Conservation (phyloP, 2,797 vertebrate genomes). For the Cetoscarus ocellatus region DNA sequence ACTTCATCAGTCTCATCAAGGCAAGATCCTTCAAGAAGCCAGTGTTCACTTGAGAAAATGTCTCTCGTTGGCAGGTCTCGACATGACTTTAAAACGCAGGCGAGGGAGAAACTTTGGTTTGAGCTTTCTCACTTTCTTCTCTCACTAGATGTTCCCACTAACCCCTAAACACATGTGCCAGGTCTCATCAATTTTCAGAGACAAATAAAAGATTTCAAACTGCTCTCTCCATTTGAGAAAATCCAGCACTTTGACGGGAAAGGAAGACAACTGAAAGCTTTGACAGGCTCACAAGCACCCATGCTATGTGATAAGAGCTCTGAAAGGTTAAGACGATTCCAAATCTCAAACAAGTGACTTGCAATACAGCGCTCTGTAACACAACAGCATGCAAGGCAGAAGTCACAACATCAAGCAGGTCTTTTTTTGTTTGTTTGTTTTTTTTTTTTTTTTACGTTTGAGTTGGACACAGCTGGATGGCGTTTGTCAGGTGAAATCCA, state of each 20-base stretch:
- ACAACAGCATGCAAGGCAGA: constrained; percentile 94
- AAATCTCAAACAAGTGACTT: constrained; percentile 84
- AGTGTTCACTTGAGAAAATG: constrained; percentile 99
- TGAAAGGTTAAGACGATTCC: constrained; percentile 79
- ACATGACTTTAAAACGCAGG: constrained; percentile 98
- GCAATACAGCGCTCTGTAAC: constrained; percentile 90
- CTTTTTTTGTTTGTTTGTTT: constrained; percentile 47
- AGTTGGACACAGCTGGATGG: constrained; percentile 94
- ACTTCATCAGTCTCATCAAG: constrained; percentile 92
- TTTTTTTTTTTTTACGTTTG: constrained; percentile 71
- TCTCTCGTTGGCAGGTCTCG: constrained; percentile 99
- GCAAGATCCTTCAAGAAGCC: constrained; percentile 99
- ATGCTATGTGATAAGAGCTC: constrained; percentile 79
- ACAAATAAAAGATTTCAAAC: constrained; percentile 91
- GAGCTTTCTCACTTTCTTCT: constrained; percentile 89
- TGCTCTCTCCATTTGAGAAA: constrained; percentile 96
- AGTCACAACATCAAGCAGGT: constrained; percentile 82
- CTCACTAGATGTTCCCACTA: constrained; percentile 89
- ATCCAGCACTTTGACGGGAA: constrained; percentile 82
- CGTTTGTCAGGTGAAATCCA: constrained; percentile 87
- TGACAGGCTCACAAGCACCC: constrained; percentile 78
- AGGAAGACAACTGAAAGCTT: constrained; percentile 72
- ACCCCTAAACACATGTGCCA: constrained; percentile 94
- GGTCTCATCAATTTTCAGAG: constrained; percentile 97
- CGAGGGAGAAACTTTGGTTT: constrained; percentile 96